Evolutionary conservation across 2,888 invertebrate genomes (phyloP), one percentile per base, ranked within the genome.

Genomic region (Amaurobius ferox): DNA sequence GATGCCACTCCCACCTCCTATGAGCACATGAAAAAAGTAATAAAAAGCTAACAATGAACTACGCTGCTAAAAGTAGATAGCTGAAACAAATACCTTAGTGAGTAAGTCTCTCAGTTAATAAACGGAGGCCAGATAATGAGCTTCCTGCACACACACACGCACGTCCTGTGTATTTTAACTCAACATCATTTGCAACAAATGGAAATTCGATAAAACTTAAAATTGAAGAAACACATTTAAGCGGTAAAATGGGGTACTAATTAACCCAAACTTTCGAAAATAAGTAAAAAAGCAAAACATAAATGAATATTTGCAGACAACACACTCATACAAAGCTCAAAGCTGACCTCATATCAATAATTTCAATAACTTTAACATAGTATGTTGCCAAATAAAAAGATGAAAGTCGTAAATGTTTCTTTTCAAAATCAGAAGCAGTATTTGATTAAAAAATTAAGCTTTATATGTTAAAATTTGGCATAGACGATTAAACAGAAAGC

Each of bases 281-380:
- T 19, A 81, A 68, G 35, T 28, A 30, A 81, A 55, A 61, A 68
- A 68, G 61, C 62, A 74, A 81, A 81, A 61, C 55, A 68, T 61
- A 81, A 81, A 61, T 40, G 44, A 74, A 81, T 68, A 81, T 74
- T 44, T 35, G 74, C 62, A 74, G 68, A 81, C 81, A 74, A 30
- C 70, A 83, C 44, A 83, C 64, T 77, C 71, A 77, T 64, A 77
- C 83, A 83, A 77, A 72, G 77, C 83, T 77, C 83, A 66, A 67
- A 72, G 83, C 83, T 83, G 83, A 83, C 83, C 83, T 83, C 83
- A 77, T 83, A 83, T 83, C 83, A 83, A 83, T 83, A 83, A 83
- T 83, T 83, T 83, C 77, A 83, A 83, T 83, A 83, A 83, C 83
- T 83, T 62, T 55, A 66, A 32, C 6, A 32, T 6, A 30, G 16